Evolutionary conservation across 2,113 vertebrate species (phyloP).

Genomic region (Thalassoma bifasciatum): DNA sequence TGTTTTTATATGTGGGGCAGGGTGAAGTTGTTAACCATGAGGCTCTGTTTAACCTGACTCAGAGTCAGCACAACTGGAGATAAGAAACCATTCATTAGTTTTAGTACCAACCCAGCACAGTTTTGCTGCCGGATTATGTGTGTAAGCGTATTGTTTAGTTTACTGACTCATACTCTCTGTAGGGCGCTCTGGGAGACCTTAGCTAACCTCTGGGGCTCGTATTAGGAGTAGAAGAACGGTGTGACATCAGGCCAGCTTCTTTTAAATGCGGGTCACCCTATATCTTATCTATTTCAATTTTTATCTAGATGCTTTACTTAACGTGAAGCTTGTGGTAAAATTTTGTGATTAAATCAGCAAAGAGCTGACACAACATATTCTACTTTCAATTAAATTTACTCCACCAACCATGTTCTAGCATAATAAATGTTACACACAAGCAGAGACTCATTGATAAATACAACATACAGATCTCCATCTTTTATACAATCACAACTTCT

Average conservation of each 20-base stretch:
- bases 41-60: background rate
- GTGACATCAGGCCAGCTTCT: background rate
- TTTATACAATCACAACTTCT: no score
- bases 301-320: no score
- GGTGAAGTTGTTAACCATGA: background rate
- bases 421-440: no score
- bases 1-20: conserved; percentile 4
- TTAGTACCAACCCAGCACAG: background rate
- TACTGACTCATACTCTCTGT: conserved; percentile 26
- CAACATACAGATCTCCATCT: no score
- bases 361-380: no score
- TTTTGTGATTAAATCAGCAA: no score
- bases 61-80: background rate
- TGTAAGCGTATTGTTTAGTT: background rate
- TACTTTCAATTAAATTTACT: no score
- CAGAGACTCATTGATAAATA: no score
- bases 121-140: background rate
- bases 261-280: no score
- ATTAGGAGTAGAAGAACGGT: background rate
- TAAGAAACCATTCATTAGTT: background rate
- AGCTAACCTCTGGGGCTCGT: background rate
- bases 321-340: no score
- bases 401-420: no score
- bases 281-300: no score
- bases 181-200: background rate